Base-by-base conservation (phyloP, 2,113 vertebrate genomes). In the Aegithalos caudatus region DNA sequence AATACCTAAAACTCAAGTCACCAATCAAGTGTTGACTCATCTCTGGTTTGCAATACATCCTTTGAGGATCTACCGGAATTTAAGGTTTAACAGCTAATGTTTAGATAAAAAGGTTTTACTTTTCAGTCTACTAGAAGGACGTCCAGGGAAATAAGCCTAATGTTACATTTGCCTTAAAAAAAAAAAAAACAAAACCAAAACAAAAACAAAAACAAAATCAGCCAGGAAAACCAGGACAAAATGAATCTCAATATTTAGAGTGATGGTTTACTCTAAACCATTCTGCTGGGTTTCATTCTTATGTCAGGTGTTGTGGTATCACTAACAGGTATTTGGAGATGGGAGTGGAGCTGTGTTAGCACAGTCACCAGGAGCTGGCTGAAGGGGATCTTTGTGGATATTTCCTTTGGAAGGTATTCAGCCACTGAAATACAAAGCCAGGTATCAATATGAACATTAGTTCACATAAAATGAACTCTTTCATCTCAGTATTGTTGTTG, bases 321-420 rank as follows among this genome's bases (percentile, higher is more conserved):
- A 12, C 83, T 40, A 27, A 7, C 65, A 94, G 57, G 40, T 82
- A 74, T 67, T 50, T 48, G 54, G 77, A 92, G 66, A 20, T 0
- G 5, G 40, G 33, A 76, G 27, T 72, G 53, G 21, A 79, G 45
- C 50, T 88, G 42, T 42, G 35, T 57, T 37, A 60, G 51, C 20
- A 21, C 40, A 53, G 40, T 37, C 40, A 71, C 33, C 47, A 37
- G 65, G 65, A 89, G 48, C 31, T 70, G 73, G 37, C 61, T 79
- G 40, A 91, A 60, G n/a, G n/a, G 23, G 21, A 45, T 73, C 50
- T 84, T 48, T 0, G 3, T 4, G 2, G 42, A 20, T 81, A 19
- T 78, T 89, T 96, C 91, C 66, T 93, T 69, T 78, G 91, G 81
- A 97, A 95, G 83, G 48, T 77, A 71, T 93, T 97, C 92, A 91